phyloP scores from a whole-genome alignment of 2,888 invertebrate species.

The Drosophila falleni region DNA sequence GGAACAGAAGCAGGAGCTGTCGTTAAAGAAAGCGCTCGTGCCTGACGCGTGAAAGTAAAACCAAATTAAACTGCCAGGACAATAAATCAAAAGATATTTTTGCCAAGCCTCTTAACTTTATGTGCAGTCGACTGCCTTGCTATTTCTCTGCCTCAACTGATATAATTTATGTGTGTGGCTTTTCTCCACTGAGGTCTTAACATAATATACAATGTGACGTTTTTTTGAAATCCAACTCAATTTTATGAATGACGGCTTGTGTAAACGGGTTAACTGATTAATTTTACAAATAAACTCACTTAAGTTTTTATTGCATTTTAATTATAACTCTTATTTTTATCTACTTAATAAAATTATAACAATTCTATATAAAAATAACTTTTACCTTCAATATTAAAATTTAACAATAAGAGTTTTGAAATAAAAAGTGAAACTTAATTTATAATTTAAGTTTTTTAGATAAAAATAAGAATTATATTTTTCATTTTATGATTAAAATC shows the following conservation, averaged over 20 bases:
- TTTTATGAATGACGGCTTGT: constrained; percentile 44
- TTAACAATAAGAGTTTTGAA: no score
- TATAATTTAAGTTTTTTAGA: no score
- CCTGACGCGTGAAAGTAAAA: constrained; percentile 52
- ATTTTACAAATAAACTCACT: neutral
- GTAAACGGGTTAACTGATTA: constrained; percentile 25
- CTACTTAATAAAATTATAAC: no score
- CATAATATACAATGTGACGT: constrained; percentile 18
- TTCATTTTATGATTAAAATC: no score
- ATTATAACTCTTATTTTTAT: no score
- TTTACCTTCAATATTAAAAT: no score
- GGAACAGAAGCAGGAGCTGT: neutral
- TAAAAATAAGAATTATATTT: no score
- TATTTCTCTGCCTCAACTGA: constrained; percentile 16
- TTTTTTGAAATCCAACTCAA: constrained; percentile 43
- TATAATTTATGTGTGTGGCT: constrained; percentile 20
- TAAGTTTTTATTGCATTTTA: no score
- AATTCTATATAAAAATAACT: no score
- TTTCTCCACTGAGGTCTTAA: neutral
- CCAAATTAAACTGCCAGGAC: constrained; percentile 72
- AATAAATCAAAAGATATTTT: constrained; percentile 71
- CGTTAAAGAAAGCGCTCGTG: constrained; percentile 33
- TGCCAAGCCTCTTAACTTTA: constrained; percentile 44
- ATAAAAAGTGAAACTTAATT: no score
- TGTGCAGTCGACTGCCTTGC: constrained; percentile 7